Percentiles rank a stretch among this genome's conserved stretches.
Conservation (phyloP, 2,113 vertebrate genomes). For the Petrocephalus microphthalmus region DNA sequence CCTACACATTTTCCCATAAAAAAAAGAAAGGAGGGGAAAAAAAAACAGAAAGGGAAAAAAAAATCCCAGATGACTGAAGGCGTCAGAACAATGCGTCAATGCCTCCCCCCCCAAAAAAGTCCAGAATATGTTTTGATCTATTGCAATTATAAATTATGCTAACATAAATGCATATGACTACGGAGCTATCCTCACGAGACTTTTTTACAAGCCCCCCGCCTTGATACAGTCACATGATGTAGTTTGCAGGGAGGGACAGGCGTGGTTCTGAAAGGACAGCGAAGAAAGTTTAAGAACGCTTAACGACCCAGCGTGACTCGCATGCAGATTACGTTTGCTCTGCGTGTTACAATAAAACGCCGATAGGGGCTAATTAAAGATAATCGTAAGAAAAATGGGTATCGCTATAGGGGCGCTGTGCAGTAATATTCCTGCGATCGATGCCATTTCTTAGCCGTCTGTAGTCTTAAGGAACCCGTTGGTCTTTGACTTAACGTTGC, state of each 20-base stretch:
- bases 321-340: neutral
- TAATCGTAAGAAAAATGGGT: neutral
- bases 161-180: neutral
- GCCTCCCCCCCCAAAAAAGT: neutral
- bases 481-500: neutral
- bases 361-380: slow-evolving; percentile 2
- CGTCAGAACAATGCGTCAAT: neutral
- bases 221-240: neutral
- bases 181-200: neutral
- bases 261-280: neutral
- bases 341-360: neutral
- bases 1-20: slow-evolving; percentile 11
- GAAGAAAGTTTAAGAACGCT: neutral
- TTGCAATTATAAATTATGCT: neutral
- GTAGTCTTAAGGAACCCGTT: neutral
- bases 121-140: neutral
- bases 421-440: neutral
- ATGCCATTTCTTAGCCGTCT: neutral
- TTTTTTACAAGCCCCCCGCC: neutral
- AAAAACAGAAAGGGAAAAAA: neutral
- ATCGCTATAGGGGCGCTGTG: slow-evolving; percentile 7
- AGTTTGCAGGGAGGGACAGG: slow-evolving; percentile 9
- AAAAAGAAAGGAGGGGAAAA: neutral
- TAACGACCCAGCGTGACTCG: neutral
- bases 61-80: neutral